phyloP scores from a whole-genome alignment of 2,113 vertebrate species.

The Myotis lucifugus region DNA sequence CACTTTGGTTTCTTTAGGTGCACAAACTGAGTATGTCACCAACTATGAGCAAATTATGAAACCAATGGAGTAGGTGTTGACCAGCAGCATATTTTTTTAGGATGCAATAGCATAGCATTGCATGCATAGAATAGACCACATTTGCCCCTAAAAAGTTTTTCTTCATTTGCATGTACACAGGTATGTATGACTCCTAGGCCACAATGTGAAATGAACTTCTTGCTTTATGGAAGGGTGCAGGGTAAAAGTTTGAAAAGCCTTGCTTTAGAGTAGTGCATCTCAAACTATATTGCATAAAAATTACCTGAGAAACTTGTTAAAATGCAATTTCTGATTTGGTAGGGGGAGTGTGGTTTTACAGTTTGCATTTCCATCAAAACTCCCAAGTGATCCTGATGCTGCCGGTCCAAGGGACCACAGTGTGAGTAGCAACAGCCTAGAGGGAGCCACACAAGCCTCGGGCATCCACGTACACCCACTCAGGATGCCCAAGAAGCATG shows the following conservation, averaged over 20 bases:
- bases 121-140: not conserved
- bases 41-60: not conserved
- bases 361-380: not conserved
- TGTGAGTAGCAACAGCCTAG: not conserved
- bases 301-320: not conserved
- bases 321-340: not conserved
- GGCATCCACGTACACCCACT: not conserved
- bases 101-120: not conserved
- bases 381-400: not conserved
- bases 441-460: rapidly evolving
- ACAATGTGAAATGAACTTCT: not conserved
- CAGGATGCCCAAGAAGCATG: too few species aligned
- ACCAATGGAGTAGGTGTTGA: not conserved
- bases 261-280: not conserved
- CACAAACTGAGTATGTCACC: not conserved
- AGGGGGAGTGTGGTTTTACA: not conserved
- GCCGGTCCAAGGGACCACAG: not conserved
- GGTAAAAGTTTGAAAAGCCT: not conserved
- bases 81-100: not conserved
- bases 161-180: not conserved
- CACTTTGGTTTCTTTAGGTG: not conserved
- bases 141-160: not conserved
- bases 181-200: not conserved
- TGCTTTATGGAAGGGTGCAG: not conserved
- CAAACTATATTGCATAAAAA: not conserved